Percentiles rank a stretch among this genome's conserved stretches.
Conservation (phyloP, 1,140 invertebrate genomes). For the Tetramorium simillimum region DNA sequence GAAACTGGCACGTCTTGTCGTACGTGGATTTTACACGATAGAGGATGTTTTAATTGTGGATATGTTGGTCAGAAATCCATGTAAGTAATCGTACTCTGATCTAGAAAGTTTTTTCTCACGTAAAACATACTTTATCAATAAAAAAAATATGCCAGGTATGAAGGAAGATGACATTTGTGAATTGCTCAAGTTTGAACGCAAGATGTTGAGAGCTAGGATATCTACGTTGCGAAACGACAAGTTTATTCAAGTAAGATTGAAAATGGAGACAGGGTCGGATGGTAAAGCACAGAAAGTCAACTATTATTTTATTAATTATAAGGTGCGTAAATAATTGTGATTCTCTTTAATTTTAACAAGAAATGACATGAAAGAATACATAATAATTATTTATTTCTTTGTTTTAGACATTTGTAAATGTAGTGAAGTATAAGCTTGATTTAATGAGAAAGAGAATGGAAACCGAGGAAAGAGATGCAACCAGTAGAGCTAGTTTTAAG, state of each 20-base stretch:
- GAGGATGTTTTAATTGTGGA: constrained; percentile 98
- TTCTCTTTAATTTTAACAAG: background rate
- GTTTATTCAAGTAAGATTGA: constrained; percentile 96
- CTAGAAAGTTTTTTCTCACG: background rate
- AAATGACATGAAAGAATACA: background rate
- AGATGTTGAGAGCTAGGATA: constrained; percentile 95
- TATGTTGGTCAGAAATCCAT: constrained; percentile 97
- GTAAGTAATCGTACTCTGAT: constrained; percentile 85
- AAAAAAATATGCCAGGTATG: constrained; percentile 88
- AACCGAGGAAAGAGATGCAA: constrained; percentile 96
- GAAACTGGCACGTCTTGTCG: constrained; percentile 95
- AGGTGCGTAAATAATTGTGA: constrained; percentile 84
- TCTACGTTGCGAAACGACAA: constrained; percentile 96
- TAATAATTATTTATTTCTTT: constrained; percentile 13
- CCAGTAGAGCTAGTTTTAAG: constrained; percentile 97
- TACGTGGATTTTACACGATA: constrained; percentile 96
- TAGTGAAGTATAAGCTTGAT: constrained; percentile 98
- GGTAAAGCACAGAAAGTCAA: constrained; percentile 99
- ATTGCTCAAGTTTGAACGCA: constrained; percentile 96
- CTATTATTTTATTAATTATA: constrained; percentile 99
- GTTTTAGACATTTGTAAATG: constrained; percentile 95
- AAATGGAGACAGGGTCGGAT: constrained; percentile 97
- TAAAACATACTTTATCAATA: constrained; percentile 26
- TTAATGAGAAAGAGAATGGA: constrained; percentile 98
- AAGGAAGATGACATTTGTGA: constrained; percentile 99